Percentiles rank a stretch among this genome's conserved stretches.
phyloP scores from a whole-genome alignment of 2,113 vertebrate genomes.

The Anguilla rostrata region DNA sequence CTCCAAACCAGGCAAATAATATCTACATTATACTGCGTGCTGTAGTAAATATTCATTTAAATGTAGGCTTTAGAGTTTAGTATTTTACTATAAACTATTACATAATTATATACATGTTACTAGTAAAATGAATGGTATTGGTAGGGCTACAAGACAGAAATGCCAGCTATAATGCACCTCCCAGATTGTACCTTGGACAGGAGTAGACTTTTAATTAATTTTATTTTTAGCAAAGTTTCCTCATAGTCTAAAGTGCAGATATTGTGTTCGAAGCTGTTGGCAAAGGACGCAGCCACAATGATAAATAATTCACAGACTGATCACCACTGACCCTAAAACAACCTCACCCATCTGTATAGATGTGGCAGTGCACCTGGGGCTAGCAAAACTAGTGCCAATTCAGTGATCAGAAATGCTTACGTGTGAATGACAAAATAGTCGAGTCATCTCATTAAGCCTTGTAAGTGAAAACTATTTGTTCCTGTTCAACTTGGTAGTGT shows the following conservation, averaged over 20 bases:
- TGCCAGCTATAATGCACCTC: neutral
- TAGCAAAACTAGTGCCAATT: neutral
- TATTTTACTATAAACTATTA: neutral
- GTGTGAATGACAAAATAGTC: neutral
- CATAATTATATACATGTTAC: neutral
- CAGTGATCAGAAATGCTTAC: neutral
- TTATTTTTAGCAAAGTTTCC: neutral
- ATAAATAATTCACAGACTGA: neutral
- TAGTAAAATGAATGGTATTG: neutral
- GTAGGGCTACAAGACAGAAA: neutral
- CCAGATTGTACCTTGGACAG: neutral
- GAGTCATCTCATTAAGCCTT: neutral
- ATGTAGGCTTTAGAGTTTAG: neutral
- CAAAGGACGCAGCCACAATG: neutral
- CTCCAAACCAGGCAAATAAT: neutral
- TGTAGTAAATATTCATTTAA: conserved; percentile 9
- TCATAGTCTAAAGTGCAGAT: neutral
- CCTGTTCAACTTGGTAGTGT: neutral
- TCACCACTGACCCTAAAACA: neutral
- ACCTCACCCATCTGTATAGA: neutral
- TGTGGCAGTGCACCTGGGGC: neutral
- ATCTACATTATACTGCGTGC: neutral
- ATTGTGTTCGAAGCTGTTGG: neutral
- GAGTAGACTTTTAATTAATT: neutral
- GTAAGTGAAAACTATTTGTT: neutral